phyloP scores from a whole-genome alignment of 1,140 invertebrate species.

The Aporrectodea caliginosa region DNA sequence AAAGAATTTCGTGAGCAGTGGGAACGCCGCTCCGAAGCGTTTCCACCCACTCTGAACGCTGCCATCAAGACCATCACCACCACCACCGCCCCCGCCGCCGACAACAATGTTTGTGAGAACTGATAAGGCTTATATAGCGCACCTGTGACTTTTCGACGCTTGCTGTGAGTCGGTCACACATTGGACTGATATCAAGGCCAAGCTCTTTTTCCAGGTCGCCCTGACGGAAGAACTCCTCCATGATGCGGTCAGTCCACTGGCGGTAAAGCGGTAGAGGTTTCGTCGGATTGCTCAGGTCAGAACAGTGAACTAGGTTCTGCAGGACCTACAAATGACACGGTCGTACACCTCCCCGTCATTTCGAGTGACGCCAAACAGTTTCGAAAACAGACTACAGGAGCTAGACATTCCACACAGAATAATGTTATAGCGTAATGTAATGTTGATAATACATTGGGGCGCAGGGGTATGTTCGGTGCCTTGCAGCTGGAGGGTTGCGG shows the following conservation, averaged over 20 bases:
- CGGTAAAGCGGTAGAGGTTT: constrained; percentile 90
- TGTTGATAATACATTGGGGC: too few relatives aligned
- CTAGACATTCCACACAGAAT: too few relatives aligned
- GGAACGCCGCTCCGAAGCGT: background rate
- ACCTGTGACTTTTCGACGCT: constrained; percentile 96
- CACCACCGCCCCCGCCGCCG: background rate
- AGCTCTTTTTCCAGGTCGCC: constrained; percentile 72
- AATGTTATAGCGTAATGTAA: too few relatives aligned
- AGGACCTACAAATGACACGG: constrained; percentile 60
- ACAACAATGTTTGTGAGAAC: background rate
- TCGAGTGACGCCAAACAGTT: background rate
- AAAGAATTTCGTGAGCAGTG: background rate
- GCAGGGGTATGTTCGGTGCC: background rate
- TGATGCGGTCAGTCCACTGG: constrained; percentile 85
- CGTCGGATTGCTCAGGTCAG: constrained; percentile 98
- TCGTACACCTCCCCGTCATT: background rate
- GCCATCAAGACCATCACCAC: background rate
- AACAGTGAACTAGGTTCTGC: constrained; percentile 98
- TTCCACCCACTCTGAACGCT: too few relatives aligned
- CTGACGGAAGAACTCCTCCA: constrained; percentile 97
- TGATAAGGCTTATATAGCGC: constrained; percentile 26
- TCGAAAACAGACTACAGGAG: background rate
- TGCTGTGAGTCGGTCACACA: constrained; percentile 65
- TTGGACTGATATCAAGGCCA: constrained; percentile 19
- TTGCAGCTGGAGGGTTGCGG: background rate